These are phyloP conservation scores for Parotia lawesii DNA, from an alignment of 2,113 vertebrate species.

Conservation along the genomic window DNA sequence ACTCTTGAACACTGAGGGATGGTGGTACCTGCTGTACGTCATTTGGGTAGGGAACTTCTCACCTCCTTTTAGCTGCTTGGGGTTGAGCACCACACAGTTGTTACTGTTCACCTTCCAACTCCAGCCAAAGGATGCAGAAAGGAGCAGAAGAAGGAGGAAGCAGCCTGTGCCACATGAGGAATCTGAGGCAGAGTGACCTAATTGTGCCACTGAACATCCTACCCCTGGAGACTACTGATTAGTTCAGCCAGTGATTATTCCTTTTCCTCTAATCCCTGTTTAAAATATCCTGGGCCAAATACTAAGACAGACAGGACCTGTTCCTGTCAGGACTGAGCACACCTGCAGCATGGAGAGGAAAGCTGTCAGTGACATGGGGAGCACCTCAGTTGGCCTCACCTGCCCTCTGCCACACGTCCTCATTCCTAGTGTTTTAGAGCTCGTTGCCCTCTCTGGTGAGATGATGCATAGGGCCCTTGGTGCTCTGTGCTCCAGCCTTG, in stretches of 20 bases:
- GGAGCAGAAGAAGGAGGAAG: background rate
- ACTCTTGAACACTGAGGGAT: background rate
- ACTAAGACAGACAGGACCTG: background rate
- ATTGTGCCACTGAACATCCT: background rate
- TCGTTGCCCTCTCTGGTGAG: background rate
- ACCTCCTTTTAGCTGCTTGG: background rate
- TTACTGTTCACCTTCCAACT: background rate
- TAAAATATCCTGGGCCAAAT: background rate
- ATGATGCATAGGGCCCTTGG: fast-evolving
- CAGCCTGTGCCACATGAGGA: background rate
- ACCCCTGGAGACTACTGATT: background rate
- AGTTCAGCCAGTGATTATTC: background rate
- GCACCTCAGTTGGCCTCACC: background rate
- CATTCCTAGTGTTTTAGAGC: background rate
- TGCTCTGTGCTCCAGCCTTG: background rate
- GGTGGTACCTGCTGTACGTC: fast-evolving
- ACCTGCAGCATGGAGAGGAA: background rate
- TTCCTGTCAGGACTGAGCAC: background rate
- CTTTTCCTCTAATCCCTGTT: background rate
- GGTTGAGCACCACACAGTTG: background rate
- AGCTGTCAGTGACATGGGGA: background rate
- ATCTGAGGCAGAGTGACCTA: background rate
- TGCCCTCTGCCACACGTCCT: background rate
- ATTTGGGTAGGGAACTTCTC: background rate
- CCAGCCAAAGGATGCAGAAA: background rate